Evolutionary conservation across 2,797 vertebrate genomes (phyloP).

Genomic region (Euphonia xanthogaster): DNA sequence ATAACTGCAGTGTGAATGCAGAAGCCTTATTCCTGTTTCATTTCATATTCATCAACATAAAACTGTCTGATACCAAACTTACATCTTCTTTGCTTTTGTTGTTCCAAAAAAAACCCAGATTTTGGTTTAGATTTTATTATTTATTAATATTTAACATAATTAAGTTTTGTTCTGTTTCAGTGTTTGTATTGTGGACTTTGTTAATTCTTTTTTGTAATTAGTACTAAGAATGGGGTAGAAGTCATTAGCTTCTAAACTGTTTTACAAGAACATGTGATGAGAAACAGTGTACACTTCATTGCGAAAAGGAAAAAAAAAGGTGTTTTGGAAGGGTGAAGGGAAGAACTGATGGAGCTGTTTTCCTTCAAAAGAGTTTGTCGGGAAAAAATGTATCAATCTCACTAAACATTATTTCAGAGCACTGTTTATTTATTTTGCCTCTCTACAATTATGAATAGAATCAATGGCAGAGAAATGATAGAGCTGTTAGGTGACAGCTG

Average conservation of each 20-base stretch:
- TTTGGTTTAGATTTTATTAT: not conserved
- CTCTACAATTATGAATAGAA: not conserved
- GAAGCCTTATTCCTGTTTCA: not conserved
- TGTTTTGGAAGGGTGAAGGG: not conserved
- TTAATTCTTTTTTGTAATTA: not conserved
- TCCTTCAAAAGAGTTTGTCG: not conserved
- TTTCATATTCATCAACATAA: not conserved
- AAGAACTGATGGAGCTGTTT: not conserved
- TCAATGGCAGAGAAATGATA: not conserved
- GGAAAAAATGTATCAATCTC: not conserved
- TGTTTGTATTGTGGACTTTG: not conserved
- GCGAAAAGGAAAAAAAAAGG: not conserved
- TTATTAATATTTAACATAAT: not conserved
- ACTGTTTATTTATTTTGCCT: not conserved
- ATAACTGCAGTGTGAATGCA: not conserved
- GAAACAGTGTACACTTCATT: not conserved
- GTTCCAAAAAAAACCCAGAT: not conserved
- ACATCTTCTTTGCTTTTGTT: not conserved
- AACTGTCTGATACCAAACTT: not conserved
- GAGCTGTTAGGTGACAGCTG: not conserved
- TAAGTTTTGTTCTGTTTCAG: not conserved
- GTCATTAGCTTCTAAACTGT: not conserved
- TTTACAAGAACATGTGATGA: not conserved
- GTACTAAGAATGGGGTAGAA: not conserved
- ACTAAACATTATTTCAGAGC: not conserved